Evolutionary conservation across 2,797 vertebrate species (phyloP).

Genomic region (Delichon dasypus): DNA sequence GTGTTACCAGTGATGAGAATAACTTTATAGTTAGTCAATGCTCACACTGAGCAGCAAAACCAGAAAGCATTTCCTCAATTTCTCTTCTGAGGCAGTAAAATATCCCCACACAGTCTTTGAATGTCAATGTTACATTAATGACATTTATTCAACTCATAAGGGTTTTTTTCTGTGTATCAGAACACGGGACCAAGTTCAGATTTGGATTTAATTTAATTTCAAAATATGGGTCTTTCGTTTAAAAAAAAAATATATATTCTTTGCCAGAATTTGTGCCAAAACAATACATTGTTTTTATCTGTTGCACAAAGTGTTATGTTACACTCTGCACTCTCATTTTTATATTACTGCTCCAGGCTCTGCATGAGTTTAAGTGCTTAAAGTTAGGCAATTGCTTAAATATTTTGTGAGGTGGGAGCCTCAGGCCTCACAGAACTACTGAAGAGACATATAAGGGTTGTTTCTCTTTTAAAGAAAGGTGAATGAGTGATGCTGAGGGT

Average conservation of each 20-base stretch:
- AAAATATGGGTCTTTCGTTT: background rate
- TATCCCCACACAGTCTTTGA: background rate
- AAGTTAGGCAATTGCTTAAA: background rate
- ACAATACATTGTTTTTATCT: background rate
- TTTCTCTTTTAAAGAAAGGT: background rate
- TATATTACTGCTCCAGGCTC: background rate
- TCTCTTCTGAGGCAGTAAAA: background rate
- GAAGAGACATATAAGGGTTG: background rate
- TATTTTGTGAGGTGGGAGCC: background rate
- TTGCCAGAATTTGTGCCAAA: background rate
- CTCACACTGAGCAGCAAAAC: background rate
- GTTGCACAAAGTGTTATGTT: background rate
- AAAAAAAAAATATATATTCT: background rate
- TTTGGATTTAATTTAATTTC: constrained; percentile 1
- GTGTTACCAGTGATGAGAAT: background rate
- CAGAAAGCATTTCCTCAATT: background rate
- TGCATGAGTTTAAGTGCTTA: background rate
- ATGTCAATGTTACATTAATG: background rate
- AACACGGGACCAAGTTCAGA: background rate
- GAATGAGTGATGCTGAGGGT: background rate
- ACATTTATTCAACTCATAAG: background rate
- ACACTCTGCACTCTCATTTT: background rate
- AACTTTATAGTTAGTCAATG: background rate
- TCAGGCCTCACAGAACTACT: background rate
- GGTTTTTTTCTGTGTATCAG: background rate